Evolutionary conservation across 2,113 vertebrate genomes (phyloP).

Genomic region (Morone saxatilis): DNA sequence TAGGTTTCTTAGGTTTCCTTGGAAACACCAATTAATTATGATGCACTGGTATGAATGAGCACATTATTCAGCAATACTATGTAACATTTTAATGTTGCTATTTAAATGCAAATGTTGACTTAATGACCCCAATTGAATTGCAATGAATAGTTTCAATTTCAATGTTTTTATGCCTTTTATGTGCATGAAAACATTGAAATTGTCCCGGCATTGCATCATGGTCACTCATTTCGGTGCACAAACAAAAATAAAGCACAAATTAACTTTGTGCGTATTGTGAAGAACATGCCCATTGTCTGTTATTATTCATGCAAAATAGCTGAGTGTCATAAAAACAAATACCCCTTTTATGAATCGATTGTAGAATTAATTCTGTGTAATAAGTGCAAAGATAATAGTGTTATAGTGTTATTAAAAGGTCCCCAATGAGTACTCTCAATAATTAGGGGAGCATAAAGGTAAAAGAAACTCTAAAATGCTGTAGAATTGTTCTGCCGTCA

Average conservation of each 20-base stretch:
- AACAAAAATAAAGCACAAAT: slow-evolving; percentile 16
- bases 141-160: slow-evolving; percentile 74
- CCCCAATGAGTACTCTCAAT: slow-evolving; percentile 10
- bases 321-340: slow-evolving; percentile 40
- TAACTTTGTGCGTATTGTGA: slow-evolving; percentile 17
- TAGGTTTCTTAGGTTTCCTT: slow-evolving; percentile 67
- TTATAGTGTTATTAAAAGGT: slow-evolving; percentile 44
- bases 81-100: slow-evolving; percentile 78
- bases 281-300: slow-evolving; percentile 5
- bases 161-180: slow-evolving; percentile 66
- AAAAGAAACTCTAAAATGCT: slow-evolving; percentile 14
- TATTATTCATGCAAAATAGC: slow-evolving; percentile 39
- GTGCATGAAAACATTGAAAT: slow-evolving; percentile 46
- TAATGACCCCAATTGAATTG: slow-evolving; percentile 75
- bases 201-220: slow-evolving; percentile 50
- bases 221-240: slow-evolving; percentile 24
- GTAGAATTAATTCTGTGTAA: slow-evolving; percentile 33
- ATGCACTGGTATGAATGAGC: slow-evolving; percentile 71
- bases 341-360: slow-evolving; percentile 25
- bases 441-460: slow-evolving; percentile 22
- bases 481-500: slow-evolving; percentile 16
- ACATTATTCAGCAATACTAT: slow-evolving; percentile 73
- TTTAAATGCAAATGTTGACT: slow-evolving; percentile 85
- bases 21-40: slow-evolving; percentile 79
- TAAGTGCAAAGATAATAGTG: slow-evolving; percentile 30